Percentiles rank a stretch among this genome's conserved stretches.
Conservation (phyloP, 2,113 vertebrate genomes). For the Clarias magur region DNA sequence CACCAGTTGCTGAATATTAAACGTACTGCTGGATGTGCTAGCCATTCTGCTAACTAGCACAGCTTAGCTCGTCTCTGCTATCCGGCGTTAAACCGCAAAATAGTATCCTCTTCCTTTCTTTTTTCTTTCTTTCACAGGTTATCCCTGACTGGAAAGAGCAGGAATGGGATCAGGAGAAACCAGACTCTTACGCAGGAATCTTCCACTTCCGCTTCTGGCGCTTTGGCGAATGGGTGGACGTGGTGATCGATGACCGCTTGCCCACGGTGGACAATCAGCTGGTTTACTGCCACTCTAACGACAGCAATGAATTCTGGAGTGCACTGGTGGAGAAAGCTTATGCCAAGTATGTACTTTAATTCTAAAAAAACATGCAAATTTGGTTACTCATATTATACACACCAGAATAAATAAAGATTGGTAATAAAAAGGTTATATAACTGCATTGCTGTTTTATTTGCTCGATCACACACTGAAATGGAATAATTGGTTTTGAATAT, state of each 20-base stretch:
- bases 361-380: neutral
- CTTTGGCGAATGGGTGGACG: slow-evolving; percentile 91
- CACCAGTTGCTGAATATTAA: neutral
- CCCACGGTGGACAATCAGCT: slow-evolving; percentile 87
- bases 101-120: neutral
- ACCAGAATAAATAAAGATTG: neutral
- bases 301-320: slow-evolving; percentile 92
- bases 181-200: slow-evolving; percentile 80
- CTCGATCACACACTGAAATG: neutral
- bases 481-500: neutral
- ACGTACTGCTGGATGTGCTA: neutral
- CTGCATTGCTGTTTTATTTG: neutral
- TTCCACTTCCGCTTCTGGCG: slow-evolving; percentile 98
- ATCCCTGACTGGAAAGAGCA: slow-evolving; percentile 96
- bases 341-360: slow-evolving; percentile 79
- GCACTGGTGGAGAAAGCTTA: slow-evolving; percentile 97
- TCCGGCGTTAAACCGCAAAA: neutral
- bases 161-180: slow-evolving; percentile 85
- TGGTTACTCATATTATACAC: neutral
- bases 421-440: neutral
- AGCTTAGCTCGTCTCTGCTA: no score
- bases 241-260: slow-evolving; percentile 92
- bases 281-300: slow-evolving; percentile 95
- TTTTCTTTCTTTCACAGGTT: slow-evolving; percentile 71
- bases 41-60: neutral